phyloP scores from a whole-genome alignment of 2,797 vertebrate genomes.

The Setipinna tenuifilis region DNA sequence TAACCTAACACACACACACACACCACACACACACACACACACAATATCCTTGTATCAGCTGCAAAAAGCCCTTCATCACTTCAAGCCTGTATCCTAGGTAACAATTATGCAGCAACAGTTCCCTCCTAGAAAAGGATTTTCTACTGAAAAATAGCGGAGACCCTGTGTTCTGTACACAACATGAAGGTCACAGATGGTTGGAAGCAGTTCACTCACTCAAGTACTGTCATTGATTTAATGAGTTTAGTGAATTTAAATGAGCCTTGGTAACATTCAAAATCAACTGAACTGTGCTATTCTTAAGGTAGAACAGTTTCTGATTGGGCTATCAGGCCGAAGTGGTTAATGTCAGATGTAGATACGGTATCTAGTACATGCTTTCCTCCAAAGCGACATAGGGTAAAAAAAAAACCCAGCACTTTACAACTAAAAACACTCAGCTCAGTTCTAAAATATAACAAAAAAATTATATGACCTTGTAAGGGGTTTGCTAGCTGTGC shows the following conservation, averaged over 20 bases:
- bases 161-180: not conserved
- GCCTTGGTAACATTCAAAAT: too few relatives aligned
- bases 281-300: too few relatives aligned
- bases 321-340: too few relatives aligned
- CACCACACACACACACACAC: not conserved
- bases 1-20: constrained; percentile 81
- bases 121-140: not conserved
- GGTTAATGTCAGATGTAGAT: too few relatives aligned
- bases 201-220: not conserved
- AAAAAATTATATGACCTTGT: constrained; percentile 1
- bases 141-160: not conserved
- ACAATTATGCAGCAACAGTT: not conserved
- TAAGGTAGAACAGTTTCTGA: too few relatives aligned
- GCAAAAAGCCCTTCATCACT: not conserved
- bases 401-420: too few relatives aligned
- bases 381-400: too few relatives aligned
- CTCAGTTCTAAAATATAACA: too few relatives aligned
- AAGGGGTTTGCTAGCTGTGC: not conserved
- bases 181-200: not conserved
- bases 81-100: not conserved
- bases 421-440: too few relatives aligned
- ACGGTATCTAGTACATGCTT: too few relatives aligned
- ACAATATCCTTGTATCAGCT: not conserved
- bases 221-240: too few relatives aligned
- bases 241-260: too few relatives aligned